Evolutionary conservation across 1,140 invertebrate genomes (phyloP), one percentile per base, ranked within the genome.

Genomic region (Anoplolepis gracilipes): DNA sequence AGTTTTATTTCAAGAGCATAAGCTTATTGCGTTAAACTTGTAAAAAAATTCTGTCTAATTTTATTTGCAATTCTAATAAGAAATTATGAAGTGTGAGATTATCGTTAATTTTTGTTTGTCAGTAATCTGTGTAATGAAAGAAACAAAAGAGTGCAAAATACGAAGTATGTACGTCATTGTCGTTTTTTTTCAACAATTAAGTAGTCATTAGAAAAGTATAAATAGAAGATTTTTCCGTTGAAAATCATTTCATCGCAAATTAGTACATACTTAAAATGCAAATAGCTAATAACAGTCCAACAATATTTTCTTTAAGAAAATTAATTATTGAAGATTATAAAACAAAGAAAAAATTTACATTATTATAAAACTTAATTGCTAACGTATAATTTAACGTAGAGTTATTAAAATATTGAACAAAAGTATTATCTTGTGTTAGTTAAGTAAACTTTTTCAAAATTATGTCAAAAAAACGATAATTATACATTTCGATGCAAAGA

Each of bases 41-140:
- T 67, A 7, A 67, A 49, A 53, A 39, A n/a, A 1, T 36, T 4
- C n/a, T 36, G 76, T 39, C 53, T 78, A 0, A 16, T 42, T 72
- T 81, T 7, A 30, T 61, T 82, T 57, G 3, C 19, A 73, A 73
- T 82, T 72, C 36, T 82, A 22, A 82, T 73, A n/a, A 46, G 8
- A 72, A 42, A 19, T 7, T 72, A 13, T 0, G 5, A 28, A 25
- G 22, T 30, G 16, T 16, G 11, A 25, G 53, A 82, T 82, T 81
- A 70, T 25, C 28, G 11, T 70, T 70, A 28, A 4, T n/a, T n/a
- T 28, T 7, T 55, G 13, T 53, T 59, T 10, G 28, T n/a, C 22
- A 36, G 46, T 36, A 22, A 55, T 19, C 2, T 16, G 33, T 25
- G 64, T 2, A 16, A 6, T 19, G 22, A 57, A 64, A 30, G 3